phyloP scores from a whole-genome alignment of 2,888 invertebrate species.

The Rhamphomyia laevipes region DNA sequence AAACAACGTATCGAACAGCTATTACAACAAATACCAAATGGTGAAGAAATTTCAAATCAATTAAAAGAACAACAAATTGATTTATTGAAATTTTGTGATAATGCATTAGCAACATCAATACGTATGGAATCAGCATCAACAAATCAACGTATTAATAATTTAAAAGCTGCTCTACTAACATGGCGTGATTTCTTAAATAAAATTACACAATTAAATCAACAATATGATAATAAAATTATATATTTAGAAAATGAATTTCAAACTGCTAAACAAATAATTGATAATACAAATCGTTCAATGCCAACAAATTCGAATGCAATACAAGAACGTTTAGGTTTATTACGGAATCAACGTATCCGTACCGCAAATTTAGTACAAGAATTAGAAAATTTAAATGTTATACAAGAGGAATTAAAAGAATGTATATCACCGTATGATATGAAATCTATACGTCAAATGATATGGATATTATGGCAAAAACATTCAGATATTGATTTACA shows the following conservation, averaged over 20 bases:
- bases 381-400: constrained; percentile 58
- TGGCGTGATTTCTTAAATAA: constrained; percentile 65
- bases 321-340: constrained; percentile 49
- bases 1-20: constrained; percentile 56
- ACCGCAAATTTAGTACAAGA: constrained; percentile 40
- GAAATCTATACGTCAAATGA: constrained; percentile 63
- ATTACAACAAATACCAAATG: constrained; percentile 54
- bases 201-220: constrained; percentile 49
- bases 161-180: constrained; percentile 67
- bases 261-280: constrained; percentile 50
- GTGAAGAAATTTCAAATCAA: constrained; percentile 51
- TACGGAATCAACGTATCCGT: constrained; percentile 48
- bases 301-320: constrained; percentile 49
- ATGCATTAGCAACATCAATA: constrained; percentile 63
- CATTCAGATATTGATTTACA: constrained; percentile 72
- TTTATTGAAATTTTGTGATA: constrained; percentile 60
- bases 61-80: constrained; percentile 53
- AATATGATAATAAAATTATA: constrained; percentile 50
- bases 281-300: constrained; percentile 43
- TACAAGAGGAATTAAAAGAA: constrained; percentile 73
- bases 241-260: constrained; percentile 49
- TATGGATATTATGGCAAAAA: constrained; percentile 68
- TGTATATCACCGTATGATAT: constrained; percentile 75
- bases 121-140: constrained; percentile 71
- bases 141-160: constrained; percentile 62